Conservation (phyloP, 2,797 vertebrate species). For the Amphiprion clarkii region DNA sequence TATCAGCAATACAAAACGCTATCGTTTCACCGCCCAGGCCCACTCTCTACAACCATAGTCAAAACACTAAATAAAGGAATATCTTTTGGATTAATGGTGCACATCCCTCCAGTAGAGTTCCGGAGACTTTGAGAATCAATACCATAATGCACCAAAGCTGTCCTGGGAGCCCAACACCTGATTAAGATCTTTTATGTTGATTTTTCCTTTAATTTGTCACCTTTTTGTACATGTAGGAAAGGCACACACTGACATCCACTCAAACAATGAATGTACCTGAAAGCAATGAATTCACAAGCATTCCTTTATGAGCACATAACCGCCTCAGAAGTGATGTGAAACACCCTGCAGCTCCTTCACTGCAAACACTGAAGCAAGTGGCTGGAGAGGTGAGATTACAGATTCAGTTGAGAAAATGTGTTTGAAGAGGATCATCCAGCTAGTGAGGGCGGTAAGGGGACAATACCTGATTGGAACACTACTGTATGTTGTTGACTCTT, state of each 20-base stretch:
- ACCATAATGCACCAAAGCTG: too few relatives aligned
- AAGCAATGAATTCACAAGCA: neutral
- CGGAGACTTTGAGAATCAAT: too few relatives aligned
- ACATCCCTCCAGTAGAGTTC: too few relatives aligned
- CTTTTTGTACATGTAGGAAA: too few relatives aligned
- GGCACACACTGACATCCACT: neutral
- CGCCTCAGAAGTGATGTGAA: neutral
- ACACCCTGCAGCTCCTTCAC: conserved; percentile 6
- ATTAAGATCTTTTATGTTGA: too few relatives aligned
- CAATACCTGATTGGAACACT: conserved; percentile 7
- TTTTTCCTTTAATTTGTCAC: too few relatives aligned
- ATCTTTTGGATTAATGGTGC: too few relatives aligned
- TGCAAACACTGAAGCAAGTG: conserved; percentile 14
- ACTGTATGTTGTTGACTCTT: conserved; percentile 9
- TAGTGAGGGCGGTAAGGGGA: neutral
- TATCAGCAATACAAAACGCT: too few relatives aligned
- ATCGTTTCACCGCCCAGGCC: too few relatives aligned
- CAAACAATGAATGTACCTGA: neutral
- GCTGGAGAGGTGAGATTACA: conserved; percentile 30
- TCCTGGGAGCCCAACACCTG: too few relatives aligned
- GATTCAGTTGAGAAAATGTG: conserved; percentile 41
- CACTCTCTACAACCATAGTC: too few relatives aligned
- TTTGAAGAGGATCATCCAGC: conserved; percentile 27
- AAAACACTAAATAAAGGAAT: too few relatives aligned
- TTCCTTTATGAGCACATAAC: neutral